These are phyloP conservation scores for Apaloderma vittatum DNA, from an alignment of 2,113 vertebrate genomes.

Conservation along the genomic window DNA sequence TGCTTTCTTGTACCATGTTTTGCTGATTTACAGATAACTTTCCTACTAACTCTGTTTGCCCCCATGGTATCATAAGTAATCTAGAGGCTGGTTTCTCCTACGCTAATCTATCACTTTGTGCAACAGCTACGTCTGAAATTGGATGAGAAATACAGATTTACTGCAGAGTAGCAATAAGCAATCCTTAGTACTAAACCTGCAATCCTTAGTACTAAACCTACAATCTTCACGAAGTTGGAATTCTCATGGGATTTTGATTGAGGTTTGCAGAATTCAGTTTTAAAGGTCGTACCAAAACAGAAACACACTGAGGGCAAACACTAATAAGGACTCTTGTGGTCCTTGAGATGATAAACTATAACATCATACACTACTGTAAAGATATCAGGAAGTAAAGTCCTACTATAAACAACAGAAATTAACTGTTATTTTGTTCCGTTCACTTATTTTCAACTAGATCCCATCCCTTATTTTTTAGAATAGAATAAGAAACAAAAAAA, in stretches of 20 bases:
- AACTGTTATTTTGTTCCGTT: not conserved
- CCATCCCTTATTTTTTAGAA: not conserved
- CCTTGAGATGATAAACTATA: not conserved
- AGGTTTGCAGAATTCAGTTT: not conserved
- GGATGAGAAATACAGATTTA: not conserved
- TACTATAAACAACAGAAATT: not conserved
- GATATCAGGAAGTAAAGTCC: not conserved
- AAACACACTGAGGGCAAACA: not conserved
- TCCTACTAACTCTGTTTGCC: not conserved
- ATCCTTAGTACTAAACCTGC: not conserved
- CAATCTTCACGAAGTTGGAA: not conserved
- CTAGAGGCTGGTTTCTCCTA: not conserved
- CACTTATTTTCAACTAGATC: not conserved
- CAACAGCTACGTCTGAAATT: not conserved
- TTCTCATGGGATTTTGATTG: not conserved
- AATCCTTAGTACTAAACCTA: not conserved
- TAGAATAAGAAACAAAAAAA: not conserved
- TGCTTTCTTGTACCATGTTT: not conserved
- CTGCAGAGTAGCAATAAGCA: not conserved
- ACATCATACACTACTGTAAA: not conserved
- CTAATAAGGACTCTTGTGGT: rapidly evolving
- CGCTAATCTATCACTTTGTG: not conserved
- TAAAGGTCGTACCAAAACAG: not conserved
- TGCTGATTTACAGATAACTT: not conserved
- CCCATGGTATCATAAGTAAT: not conserved